phyloP scores from a whole-genome alignment of 2,113 vertebrate species.

The Arizona elegans region DNA sequence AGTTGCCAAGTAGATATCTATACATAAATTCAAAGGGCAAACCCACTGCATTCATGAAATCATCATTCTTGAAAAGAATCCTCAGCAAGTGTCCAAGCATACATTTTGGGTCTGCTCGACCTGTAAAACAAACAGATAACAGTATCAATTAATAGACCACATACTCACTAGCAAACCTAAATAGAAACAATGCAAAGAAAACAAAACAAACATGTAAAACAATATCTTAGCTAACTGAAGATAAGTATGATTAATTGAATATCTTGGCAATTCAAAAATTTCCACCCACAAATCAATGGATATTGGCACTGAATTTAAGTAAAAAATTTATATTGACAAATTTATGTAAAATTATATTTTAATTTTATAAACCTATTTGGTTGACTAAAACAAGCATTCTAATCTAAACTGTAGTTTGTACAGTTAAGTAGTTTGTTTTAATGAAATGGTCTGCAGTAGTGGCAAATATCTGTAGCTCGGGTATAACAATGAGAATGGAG shows the following conservation, averaged over 20 bases:
- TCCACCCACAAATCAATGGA: background rate
- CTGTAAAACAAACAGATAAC: slow-evolving; percentile 63
- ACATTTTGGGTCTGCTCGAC: slow-evolving; percentile 95
- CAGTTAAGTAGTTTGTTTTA: background rate
- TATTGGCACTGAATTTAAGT: background rate
- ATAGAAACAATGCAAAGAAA: background rate
- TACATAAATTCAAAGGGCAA: slow-evolving; percentile 41
- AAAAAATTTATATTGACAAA: background rate
- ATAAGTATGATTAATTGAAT: background rate
- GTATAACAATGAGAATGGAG: no score
- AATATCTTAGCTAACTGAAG: background rate
- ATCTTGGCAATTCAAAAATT: background rate
- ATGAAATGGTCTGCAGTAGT: background rate
- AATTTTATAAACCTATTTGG: background rate
- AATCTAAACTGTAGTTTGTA: background rate
- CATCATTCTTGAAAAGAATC: slow-evolving; percentile 98
- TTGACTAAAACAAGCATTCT: background rate
- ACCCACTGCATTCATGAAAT: slow-evolving; percentile 98
- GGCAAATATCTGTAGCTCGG: no score
- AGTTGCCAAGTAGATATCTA: slow-evolving; percentile 22
- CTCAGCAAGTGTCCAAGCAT: slow-evolving; percentile 95
- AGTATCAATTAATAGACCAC: slow-evolving; percentile 22
- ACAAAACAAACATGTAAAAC: background rate
- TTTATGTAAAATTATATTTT: background rate
- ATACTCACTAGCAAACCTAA: background rate